A percentile compares a stretch with the other conserved stretches of the same genome.
phyloP scores from a whole-genome alignment of 2,888 invertebrate species.

The Aphidius colemani region DNA sequence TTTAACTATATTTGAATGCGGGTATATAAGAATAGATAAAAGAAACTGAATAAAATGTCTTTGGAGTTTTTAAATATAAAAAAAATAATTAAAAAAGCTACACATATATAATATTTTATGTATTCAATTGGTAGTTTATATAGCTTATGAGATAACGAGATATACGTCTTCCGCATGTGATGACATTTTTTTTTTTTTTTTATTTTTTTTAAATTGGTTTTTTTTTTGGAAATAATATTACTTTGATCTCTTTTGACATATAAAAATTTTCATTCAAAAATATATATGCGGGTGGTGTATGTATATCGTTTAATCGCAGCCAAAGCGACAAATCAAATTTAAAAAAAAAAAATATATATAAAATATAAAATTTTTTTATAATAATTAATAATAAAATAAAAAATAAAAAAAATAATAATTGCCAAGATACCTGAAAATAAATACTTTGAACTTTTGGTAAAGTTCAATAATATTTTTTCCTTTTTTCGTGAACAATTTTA shows the following conservation, averaged over 20 bases:
- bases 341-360: neutral
- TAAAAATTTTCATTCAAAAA: neutral
- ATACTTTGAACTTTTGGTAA: constrained; percentile 1
- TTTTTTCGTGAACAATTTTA: neutral
- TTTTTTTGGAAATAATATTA: neutral
- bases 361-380: constrained; percentile 1
- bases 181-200: neutral
- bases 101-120: neutral
- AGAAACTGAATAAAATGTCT: neutral
- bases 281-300: neutral
- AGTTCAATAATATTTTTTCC: neutral
- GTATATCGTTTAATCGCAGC: neutral
- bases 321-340: constrained; percentile 9
- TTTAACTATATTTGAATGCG: constrained; percentile 18
- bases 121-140: no score
- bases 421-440: constrained; percentile 3
- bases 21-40: constrained; percentile 6
- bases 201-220: no score
- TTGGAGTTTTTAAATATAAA: neutral
- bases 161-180: constrained; percentile 19
- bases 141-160: neutral
- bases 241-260: neutral
- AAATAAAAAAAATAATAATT: neutral
- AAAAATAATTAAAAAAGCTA: neutral
- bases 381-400: neutral